Base-by-base conservation (phyloP, 2,888 invertebrate species). In the Morpho deidamia region DNA sequence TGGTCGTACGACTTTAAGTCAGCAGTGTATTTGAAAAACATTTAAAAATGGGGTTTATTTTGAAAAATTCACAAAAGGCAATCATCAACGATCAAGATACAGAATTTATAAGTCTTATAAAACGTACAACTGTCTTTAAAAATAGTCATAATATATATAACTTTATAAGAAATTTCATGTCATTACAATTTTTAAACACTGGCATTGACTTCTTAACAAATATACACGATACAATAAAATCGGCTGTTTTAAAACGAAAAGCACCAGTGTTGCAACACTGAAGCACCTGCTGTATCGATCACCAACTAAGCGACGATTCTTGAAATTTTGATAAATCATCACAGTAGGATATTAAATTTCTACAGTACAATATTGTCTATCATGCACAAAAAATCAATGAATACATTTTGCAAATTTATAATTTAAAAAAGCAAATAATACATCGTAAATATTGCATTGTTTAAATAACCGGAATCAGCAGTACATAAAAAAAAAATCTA, bases 191-290 rank as follows among this genome's bases (percentile, higher is more conserved):
- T 23, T 23, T 23, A 23, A 23, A 5, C 23, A 23, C 23, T 23
- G 23, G 23, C 23, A 23, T 23, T 23, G 5, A 23, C 23, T 33
- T 32, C 33, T 32, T 32, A 11, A 33, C 32, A 32, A 43, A 11
- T 8, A 12, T 34, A 45, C 45, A 23, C n/a, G 23, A 38, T 45
- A 47, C n/a, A 37, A 37, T 45, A 37, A 37, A 37, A 37, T 37
- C 0, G 37, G 1, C 35, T 11, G 39, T 46, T 33, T 40, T 41
- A 48, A 33, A 40, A 41, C 40, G 14, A 68, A 64, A 73, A 80
- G 81, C 81, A 81, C 82, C 78, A 79, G 81, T 73, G 81, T 73
- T 56, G 55, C 51, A 52, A 64, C 72, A 81, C 76, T 76, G 79
- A 81, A 75, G 78, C 82, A 83, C 79, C 78, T 70, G 59, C 62